Evolutionary conservation across 2,888 invertebrate species (phyloP).

Genomic region (Polyploca ridens): DNA sequence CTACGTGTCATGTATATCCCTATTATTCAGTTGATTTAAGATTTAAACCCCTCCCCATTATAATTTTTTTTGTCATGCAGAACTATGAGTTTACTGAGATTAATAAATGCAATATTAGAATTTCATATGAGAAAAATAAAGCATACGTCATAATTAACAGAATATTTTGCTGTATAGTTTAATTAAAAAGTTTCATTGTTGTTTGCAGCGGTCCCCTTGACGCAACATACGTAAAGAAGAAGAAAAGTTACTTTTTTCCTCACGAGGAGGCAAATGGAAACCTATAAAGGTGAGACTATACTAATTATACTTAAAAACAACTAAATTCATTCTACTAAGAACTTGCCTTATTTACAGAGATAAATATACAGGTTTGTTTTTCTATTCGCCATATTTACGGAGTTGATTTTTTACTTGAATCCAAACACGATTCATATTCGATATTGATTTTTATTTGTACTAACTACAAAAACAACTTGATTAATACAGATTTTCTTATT

Average conservation of each 20-base stretch:
- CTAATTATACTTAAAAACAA: too few species aligned
- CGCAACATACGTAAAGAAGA: conserved; percentile 74
- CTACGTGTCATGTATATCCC: too few species aligned
- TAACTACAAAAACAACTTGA: too few species aligned
- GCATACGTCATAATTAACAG: not conserved
- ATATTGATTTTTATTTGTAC: too few species aligned
- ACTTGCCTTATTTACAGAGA: too few species aligned
- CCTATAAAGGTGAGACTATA: conserved; percentile 50
- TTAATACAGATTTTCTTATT: too few species aligned
- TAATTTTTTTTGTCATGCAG: conserved; percentile 36
- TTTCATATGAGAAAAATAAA: not conserved
- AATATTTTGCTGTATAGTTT: not conserved
- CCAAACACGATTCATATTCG: too few species aligned
- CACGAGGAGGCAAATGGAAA: conserved; percentile 52
- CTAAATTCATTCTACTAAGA: too few species aligned
- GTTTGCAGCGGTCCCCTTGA: conserved; percentile 73
- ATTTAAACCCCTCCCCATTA: not conserved
- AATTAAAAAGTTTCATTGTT: not conserved
- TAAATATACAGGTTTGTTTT: too few species aligned
- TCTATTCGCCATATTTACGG: too few species aligned
- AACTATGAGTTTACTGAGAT: conserved; percentile 35
- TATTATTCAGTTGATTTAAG: not conserved
- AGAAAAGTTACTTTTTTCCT: conserved; percentile 72
- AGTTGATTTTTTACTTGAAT: too few species aligned
- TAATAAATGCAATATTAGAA: not conserved